phyloP scores from a whole-genome alignment of 1,140 invertebrate species.

The Tetraneura akinire region DNA sequence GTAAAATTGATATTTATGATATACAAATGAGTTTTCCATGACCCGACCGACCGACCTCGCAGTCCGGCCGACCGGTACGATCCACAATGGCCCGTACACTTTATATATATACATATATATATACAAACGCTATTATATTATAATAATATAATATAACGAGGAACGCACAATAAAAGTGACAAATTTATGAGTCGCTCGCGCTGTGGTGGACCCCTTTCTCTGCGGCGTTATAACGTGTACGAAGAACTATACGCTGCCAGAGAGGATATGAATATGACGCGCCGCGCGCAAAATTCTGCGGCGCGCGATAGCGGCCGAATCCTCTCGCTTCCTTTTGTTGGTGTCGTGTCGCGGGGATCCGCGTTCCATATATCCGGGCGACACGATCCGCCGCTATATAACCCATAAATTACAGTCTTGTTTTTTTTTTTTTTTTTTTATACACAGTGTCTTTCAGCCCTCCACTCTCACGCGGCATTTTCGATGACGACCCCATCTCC shows the following conservation, averaged over 20 bases:
- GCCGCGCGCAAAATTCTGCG: conserved; percentile 35
- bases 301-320: neutral
- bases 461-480: conserved; percentile 3
- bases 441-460: conserved; percentile 3
- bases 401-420: conserved; percentile 32
- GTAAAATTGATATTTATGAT: neutral
- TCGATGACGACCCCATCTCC: neutral
- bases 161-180: conserved; percentile 36
- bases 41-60: conserved; percentile 1
- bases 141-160: conserved; percentile 5
- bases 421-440: conserved; percentile 16
- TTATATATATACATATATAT: neutral
- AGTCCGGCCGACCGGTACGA: neutral
- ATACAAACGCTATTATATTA: neutral
- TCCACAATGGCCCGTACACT: neutral
- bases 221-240: neutral
- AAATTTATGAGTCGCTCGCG: conserved; percentile 46
- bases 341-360: conserved; percentile 14
- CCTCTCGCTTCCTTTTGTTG: conserved; percentile 31
- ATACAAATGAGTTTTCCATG: conserved; percentile 18
- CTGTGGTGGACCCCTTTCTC: neutral
- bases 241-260: too few relatives aligned
- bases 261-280: neutral
- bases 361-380: neutral
- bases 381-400: neutral